Conservation (phyloP, 2,797 vertebrate genomes). For the Dermochelys coriacea region DNA sequence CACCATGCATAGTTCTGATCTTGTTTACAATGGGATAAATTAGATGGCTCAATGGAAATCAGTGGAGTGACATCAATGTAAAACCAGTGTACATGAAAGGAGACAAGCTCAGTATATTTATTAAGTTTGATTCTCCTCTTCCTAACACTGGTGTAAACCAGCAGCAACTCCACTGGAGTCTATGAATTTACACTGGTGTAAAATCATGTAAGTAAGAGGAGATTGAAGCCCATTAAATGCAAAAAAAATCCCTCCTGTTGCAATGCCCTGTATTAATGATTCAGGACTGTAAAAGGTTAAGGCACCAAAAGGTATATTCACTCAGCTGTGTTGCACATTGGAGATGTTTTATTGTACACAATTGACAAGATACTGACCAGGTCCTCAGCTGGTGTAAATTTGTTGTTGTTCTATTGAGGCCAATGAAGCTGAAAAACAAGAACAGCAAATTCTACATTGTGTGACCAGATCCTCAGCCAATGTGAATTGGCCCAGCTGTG, state of each 20-base stretch:
- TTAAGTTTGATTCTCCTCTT: neutral
- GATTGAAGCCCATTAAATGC: neutral
- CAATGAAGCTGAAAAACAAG: neutral
- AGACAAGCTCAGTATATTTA: neutral
- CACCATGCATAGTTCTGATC: fast-evolving
- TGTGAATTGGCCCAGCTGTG: neutral
- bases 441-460: neutral
- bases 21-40: fast-evolving
- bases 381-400: neutral
- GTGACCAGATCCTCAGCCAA: neutral
- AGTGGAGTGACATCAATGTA: neutral
- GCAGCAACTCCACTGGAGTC: neutral
- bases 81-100: neutral
- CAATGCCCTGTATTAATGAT: neutral
- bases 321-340: neutral
- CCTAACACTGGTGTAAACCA: neutral
- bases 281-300: neutral
- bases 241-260: neutral
- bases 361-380: neutral
- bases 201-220: neutral
- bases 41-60: fast-evolving
- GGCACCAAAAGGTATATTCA: neutral
- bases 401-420: neutral
- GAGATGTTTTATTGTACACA: neutral
- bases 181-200: neutral